phyloP scores from a whole-genome alignment of 1,140 invertebrate genomes.

The Scaptodrosophila lebanonensis region DNA sequence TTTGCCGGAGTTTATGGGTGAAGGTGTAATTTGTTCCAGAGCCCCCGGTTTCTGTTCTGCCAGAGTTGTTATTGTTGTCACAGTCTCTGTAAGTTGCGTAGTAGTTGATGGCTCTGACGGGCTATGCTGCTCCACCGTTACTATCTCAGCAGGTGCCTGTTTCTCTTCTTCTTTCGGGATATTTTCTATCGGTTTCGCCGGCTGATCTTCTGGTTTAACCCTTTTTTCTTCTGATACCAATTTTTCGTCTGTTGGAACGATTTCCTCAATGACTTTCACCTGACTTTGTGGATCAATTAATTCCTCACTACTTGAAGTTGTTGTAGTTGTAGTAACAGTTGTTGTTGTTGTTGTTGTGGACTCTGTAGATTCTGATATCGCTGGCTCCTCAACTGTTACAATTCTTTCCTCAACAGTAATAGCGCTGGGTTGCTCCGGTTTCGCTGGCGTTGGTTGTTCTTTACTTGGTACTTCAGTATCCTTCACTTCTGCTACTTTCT shows the following conservation, averaged over 20 bases:
- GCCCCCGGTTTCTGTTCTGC: conserved; percentile 24
- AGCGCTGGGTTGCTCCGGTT: neutral
- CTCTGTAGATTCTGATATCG: conserved; percentile 30
- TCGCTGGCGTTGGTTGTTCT: no score
- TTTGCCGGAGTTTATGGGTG: conserved; percentile 7
- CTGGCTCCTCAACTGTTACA: conserved; percentile 43
- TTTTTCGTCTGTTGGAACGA: no score
- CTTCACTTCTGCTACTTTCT: neutral
- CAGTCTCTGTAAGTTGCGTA: conserved; percentile 23
- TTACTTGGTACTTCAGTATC: neutral
- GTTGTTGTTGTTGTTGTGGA: conserved; percentile 42
- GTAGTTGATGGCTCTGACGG: conserved; percentile 25
- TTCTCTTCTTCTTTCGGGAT: no score
- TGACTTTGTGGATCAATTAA: no score
- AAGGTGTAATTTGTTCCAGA: conserved; percentile 20
- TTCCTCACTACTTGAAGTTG: conserved; percentile 10
- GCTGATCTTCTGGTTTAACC: no score
- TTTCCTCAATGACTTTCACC: no score
- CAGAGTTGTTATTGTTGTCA: conserved; percentile 1
- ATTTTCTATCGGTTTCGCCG: neutral
- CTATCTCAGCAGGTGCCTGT: neutral
- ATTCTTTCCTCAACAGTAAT: conserved; percentile 28
- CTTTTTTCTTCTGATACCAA: no score
- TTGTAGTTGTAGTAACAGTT: conserved; percentile 16
- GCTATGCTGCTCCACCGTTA: neutral